Evolutionary conservation across 2,888 invertebrate genomes (phyloP).

Genomic region (Dysmachus trigonus): DNA sequence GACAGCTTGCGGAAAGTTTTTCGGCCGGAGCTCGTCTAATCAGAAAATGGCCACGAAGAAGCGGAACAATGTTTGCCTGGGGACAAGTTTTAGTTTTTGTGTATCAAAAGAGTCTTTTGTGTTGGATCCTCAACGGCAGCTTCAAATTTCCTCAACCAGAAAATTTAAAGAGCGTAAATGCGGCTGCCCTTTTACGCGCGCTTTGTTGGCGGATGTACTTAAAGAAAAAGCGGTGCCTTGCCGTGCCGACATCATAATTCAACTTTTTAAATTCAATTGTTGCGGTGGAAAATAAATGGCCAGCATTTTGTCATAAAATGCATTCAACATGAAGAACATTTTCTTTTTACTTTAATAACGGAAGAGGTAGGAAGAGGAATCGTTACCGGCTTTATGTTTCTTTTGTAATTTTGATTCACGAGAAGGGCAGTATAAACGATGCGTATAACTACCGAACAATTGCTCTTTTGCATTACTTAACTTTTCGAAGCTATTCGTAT

Average conservation of each 20-base stretch:
- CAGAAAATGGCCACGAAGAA: not conserved
- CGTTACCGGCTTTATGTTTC: not conserved
- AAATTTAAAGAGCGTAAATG: not conserved
- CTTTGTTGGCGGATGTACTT: not conserved
- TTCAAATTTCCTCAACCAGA: not conserved
- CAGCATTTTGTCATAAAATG: not conserved
- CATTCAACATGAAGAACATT: not conserved
- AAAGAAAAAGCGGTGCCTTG: not conserved
- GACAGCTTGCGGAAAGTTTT: not conserved
- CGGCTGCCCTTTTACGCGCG: not conserved
- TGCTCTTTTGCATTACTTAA: too few relatives aligned
- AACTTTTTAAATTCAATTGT: not conserved
- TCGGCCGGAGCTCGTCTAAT: constrained; percentile 3
- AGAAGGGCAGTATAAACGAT: too few relatives aligned
- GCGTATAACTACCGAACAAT: too few relatives aligned
- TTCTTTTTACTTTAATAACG: not conserved
- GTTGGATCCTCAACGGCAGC: not conserved
- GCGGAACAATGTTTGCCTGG: constrained; percentile 11
- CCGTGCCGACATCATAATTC: not conserved
- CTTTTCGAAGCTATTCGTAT: too few relatives aligned
- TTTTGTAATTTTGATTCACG: too few relatives aligned
- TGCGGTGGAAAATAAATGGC: not conserved
- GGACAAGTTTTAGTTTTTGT: not conserved
- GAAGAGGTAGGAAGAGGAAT: not conserved
- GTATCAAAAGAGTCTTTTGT: not conserved